Percentiles rank a stretch among this genome's conserved stretches.
These are phyloP conservation scores for Caenorhabditis sp. DNA, from an alignment of 2,888 invertebrate species.

Conservation along the genomic window DNA sequence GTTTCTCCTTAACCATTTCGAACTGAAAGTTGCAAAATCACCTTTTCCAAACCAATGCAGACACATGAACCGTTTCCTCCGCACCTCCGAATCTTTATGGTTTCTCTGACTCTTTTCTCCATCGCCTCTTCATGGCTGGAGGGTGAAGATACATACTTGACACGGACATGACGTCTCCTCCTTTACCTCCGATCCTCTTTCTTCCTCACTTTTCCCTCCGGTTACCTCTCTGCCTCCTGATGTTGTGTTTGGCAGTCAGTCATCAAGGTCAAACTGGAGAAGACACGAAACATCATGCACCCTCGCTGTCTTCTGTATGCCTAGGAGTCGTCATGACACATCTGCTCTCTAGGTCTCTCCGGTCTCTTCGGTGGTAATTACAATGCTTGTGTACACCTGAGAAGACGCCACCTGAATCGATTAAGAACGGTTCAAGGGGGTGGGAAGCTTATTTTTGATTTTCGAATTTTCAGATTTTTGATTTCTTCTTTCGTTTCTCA, in stretches of 20 bases:
- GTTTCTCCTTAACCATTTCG: no score
- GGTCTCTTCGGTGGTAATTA: conserved; percentile 2
- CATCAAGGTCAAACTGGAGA: conserved; percentile 36
- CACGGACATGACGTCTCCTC: conserved; percentile 13
- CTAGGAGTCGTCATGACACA: neutral
- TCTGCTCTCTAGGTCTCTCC: conserved; percentile 12
- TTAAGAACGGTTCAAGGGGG: no score
- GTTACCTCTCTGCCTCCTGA: conserved; percentile 13
- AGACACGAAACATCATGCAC: conserved; percentile 24
- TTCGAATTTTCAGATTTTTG: neutral
- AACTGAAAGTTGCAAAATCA: neutral
- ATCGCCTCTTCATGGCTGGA: neutral
- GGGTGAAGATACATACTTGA: conserved; percentile 43
- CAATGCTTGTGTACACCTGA: neutral
- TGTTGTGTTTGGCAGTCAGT: conserved; percentile 30
- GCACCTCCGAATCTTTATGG: conserved; percentile 4
- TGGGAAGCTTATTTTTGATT: neutral
- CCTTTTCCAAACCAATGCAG: neutral
- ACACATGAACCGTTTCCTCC: no score
- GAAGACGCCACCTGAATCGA: neutral
- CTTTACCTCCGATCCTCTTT: conserved; percentile 47
- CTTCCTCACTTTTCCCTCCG: conserved; percentile 24
- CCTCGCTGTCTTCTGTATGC: conserved; percentile 1
- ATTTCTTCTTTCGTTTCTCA: neutral
- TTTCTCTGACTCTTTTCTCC: conserved; percentile 11